Base-by-base conservation (phyloP, 2,888 invertebrate species). In the Neoascia interrupta region DNA sequence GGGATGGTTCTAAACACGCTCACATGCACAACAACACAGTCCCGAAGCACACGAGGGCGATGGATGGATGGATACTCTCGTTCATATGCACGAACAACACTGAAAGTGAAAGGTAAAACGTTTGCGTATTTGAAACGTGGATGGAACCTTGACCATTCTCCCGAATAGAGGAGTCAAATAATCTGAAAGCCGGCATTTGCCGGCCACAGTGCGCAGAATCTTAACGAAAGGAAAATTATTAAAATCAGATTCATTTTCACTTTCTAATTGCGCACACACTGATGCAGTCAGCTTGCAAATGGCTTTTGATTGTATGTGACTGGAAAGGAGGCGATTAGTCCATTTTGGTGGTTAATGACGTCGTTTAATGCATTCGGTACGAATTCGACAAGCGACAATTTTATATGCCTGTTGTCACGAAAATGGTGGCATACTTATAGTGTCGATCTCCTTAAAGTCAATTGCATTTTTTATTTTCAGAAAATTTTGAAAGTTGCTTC, bases 91-190 rank as follows among this genome's bases (percentile, higher is more conserved):
- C 43, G 76, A 84, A 43, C 69, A 81, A 81, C 84, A 86, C 82
- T 84, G 81, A 83, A 82, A 82, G 61, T 68, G 53, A 21, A 39
- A 69, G 64, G 53, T n/a, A n/a, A n/a, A n/a, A n/a, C n/a, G n/a
- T n/a, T n/a, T 66, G 69, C 81, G 37, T 53, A 43, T 56, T 72
- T 37, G 61, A 31, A 86, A 85, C 85, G n/a, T n/a, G n/a, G n/a
- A 83, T 83, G 69, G 83, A 87, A 87, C 87, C 87, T 87, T 87
- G 87, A 87, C 88, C 87, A 87, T 84, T 84, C 72, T 72, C 23
- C 47, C 43, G 39, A 37, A 36, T 56, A 36, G 11, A 28, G 28
- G 23, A 58, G 43, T 60, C 66, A 45, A 51, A n/a, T n/a, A n/a
- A 53, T 23, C 66, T 28, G 58, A 79, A 66, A 60, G 68, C 81